These are phyloP conservation scores for Biston stratarius DNA, from an alignment of 2,888 invertebrate species.

Conservation along the genomic window DNA sequence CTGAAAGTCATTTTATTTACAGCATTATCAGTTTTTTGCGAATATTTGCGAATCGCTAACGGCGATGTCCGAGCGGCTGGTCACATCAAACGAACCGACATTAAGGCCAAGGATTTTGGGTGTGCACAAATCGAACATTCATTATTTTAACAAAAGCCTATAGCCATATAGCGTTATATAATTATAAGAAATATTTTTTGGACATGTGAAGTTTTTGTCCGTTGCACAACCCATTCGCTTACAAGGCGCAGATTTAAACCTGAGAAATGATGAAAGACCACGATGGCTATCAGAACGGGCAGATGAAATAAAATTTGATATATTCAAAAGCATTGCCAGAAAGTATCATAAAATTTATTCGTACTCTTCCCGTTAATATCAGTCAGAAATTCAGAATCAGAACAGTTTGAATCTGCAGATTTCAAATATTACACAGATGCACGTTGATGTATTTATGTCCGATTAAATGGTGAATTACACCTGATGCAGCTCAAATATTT, in stretches of 20 bases:
- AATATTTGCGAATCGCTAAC: conserved; percentile 75
- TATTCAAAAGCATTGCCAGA: conserved; percentile 3
- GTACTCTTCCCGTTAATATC: conserved; percentile 8
- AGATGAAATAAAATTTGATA: conserved; percentile 35
- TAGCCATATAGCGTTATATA: conserved; percentile 72
- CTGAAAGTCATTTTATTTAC: conserved; percentile 63
- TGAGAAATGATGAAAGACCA: conserved; percentile 39
- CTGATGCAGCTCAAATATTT: conserved; percentile 63
- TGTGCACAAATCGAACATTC: conserved; percentile 74
- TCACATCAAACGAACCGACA: conserved; percentile 74
- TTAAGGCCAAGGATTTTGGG: conserved; percentile 76
- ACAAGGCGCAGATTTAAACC: conserved; percentile 47
- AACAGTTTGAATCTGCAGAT: conserved; percentile 3
- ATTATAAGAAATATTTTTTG: conserved; percentile 64
- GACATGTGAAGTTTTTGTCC: conserved; percentile 56
- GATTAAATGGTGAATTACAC: conserved; percentile 40
- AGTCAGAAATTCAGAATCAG: background rate
- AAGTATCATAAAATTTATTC: conserved; percentile 2
- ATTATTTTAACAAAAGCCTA: conserved; percentile 76
- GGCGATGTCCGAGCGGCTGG: conserved; percentile 58
- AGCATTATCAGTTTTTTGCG: conserved; percentile 67
- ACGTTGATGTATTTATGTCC: conserved; percentile 39
- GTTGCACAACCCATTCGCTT: conserved; percentile 56
- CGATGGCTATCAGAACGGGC: conserved; percentile 25
- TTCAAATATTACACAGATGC: conserved; percentile 29